These are phyloP conservation scores for Trichogramma evanescens DNA, from an alignment of 2,888 invertebrate genomes.

Conservation along the genomic window DNA sequence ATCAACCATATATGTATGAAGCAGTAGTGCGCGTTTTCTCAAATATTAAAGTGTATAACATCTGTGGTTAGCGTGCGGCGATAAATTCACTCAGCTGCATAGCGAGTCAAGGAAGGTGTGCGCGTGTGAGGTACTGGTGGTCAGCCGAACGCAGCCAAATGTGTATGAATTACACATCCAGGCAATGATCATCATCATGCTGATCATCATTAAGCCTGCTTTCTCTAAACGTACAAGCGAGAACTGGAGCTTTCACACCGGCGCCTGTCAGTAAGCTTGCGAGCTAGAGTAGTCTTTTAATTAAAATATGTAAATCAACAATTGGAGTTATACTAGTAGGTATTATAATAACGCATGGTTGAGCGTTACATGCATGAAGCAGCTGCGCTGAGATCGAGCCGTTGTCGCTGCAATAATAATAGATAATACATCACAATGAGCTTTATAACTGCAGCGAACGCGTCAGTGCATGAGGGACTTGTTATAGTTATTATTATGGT, in stretches of 20 bases:
- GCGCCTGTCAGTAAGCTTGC: neutral
- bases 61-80: too few species aligned
- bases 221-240: neutral
- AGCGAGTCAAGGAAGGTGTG: too few species aligned
- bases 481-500: neutral
- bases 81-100: too few species aligned
- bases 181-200: too few species aligned
- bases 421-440: conserved; percentile 37
- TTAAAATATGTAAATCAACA: conserved; percentile 45
- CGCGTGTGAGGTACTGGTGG: too few species aligned
- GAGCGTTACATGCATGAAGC: neutral
- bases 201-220: too few species aligned
- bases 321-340: conserved; percentile 29
- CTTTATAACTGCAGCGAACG: neutral
- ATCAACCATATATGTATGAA: too few species aligned
- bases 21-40: too few species aligned
- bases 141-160: too few species aligned
- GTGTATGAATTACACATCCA: too few species aligned
- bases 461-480: neutral
- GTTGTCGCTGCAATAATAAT: conserved; percentile 38
- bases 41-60: too few species aligned
- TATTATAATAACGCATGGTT: conserved; percentile 13
- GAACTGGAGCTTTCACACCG: neutral
- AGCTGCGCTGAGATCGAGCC: neutral
- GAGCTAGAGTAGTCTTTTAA: conserved; percentile 35